phyloP scores from a whole-genome alignment of 2,113 vertebrate species.

The Dipodomys merriami region DNA sequence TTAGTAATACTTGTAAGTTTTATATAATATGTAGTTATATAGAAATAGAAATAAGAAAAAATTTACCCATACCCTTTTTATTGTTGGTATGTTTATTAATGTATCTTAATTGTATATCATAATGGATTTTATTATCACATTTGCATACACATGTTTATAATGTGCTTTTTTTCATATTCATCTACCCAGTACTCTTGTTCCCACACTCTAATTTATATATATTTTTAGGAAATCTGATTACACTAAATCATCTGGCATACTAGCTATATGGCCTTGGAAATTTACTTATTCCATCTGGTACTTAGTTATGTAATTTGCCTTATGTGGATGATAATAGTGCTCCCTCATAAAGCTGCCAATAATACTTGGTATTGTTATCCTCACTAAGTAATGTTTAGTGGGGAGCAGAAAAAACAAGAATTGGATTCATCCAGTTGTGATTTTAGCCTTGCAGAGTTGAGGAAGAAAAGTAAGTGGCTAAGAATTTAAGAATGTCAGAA shows the following conservation, averaged over 20 bases:
- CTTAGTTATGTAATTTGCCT: not conserved
- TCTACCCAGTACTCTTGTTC: too few species aligned
- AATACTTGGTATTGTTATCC: not conserved
- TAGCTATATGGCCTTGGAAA: not conserved
- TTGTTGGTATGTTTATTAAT: not conserved
- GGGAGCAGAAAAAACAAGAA: not conserved
- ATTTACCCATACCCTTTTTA: too few species aligned
- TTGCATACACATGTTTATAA: not conserved
- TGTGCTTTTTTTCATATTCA: not conserved
- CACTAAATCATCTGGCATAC: not conserved
- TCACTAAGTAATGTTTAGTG: not conserved
- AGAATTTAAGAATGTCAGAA: not conserved
- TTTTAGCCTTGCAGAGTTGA: not conserved
- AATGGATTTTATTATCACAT: not conserved
- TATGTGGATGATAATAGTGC: not conserved
- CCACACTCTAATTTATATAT: not conserved
- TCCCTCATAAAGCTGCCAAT: not conserved
- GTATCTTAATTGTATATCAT: not conserved
- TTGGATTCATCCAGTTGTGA: not conserved
- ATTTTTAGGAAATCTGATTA: conserved; percentile 4
- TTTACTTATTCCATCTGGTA: not conserved
- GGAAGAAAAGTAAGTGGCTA: not conserved
- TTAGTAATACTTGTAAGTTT: too few species aligned
- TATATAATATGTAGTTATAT: too few species aligned
- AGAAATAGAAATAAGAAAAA: too few species aligned